Base-by-base conservation (phyloP, 1,140 invertebrate genomes). In the Potamilus streckersoni region DNA sequence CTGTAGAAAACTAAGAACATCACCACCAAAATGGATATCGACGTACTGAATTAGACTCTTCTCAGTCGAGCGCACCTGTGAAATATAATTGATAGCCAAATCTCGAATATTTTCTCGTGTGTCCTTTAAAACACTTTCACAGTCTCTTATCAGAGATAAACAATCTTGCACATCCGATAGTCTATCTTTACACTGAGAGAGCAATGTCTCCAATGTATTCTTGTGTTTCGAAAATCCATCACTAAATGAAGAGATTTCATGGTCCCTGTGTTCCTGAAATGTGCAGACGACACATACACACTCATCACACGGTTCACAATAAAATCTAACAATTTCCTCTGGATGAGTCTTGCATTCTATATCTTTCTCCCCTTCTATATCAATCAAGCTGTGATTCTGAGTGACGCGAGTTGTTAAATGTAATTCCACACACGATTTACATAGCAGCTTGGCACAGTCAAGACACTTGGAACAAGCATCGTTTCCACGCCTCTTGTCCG, bases 211-310 rank as follows among this genome's bases (percentile, higher is more conserved):
- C 58, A 90, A 71, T 3, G 79, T 72, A 58, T 60, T 74, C 73
- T 83, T 84, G 73, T 89, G 84, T 69, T 89, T 87, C 31, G 79
- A 67, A 63, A 87, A 85, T 27, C 87, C 89, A 61, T 89, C 87
- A 23, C 71, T 85, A 69, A 90, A 89, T 15, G 88, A 88, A 69
- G 84, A 87, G 49, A 90, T 85, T 38, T 90, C 89, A 78, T 90
- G 90, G 70, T 88, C 87, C 31, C 85, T 82, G 75, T 90, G 88
- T 73, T 89, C 84, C 68, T 89, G 87, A 81, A 89, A 90, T 14
- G 89, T 86, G 74, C 90, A 90, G 17, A 90, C 82, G 27, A 90
- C 83, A 82, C 89, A 90, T 19, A 90, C 83, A 69, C 88, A 89
- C 20, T 78, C 81, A 62, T 89, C 86, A 71, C 90, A 90, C 16